Evolutionary conservation across 2,797 vertebrate genomes (phyloP), one percentile per base, ranked within the genome.

Genomic region (Xenentodon cancila): DNA sequence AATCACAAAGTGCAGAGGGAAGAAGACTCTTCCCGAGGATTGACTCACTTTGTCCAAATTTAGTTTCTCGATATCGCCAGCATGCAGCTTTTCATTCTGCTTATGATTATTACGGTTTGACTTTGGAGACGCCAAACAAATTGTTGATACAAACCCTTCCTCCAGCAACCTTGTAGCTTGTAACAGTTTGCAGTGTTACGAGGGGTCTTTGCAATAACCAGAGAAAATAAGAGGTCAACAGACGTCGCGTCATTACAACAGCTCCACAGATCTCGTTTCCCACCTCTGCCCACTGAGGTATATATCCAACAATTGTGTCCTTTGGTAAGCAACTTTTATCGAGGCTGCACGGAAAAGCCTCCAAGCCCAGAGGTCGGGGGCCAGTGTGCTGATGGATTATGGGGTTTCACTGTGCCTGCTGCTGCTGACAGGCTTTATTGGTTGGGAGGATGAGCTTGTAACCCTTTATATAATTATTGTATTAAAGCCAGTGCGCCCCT

Each of bases 391-490:
- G 97, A 98, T 97, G 95, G 96, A 97, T 98, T 98, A 96, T 95
- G 95, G 96, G 96, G 95, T 95, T 94, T 95, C 91, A 89, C 79
- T 85, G 86, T 90, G 93, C 94, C 92, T 90, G 94, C 91, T 88
- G 93, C 93, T 93, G 95, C 90, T 97, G 96, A 97, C 97, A 97
- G 95, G 91, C 95, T 96, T 96, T 97, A 98, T 97, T 98, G 96
- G 96, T 94, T 89, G 85, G 93, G 94, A 96, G 95, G 97, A 98
- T 96, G 96, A 97, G 96, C 95, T 95, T 95, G 95, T 97, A 97
- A 94, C 94, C 96, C 96, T 97, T 98, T 96, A 98, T 98, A 96
- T 96, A 97, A 98, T 98, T 98, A 98, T 99, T 98, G 97, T 95
- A 97, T 98, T 98, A 98, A 94, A 94, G 95, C 91, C 92, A 75